A percentile compares a stretch with the other conserved stretches of the same genome.
Conservation (phyloP, 2,797 vertebrate genomes). For the Eulemur mongoz region DNA sequence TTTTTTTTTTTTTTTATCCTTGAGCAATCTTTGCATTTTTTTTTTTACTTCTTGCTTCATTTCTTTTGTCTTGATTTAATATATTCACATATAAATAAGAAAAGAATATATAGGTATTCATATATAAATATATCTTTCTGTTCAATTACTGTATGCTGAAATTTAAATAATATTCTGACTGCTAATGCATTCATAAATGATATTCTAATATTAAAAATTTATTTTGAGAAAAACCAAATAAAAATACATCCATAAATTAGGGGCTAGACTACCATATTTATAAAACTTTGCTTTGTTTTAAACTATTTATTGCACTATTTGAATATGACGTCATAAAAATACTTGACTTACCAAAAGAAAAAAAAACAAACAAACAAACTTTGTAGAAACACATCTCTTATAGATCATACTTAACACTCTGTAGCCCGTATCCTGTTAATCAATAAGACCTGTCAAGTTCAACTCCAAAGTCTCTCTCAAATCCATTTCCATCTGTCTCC, state of each 20-base stretch:
- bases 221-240: not conserved
- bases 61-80: conserved; percentile 16
- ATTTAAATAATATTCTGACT: not conserved
- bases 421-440: not conserved
- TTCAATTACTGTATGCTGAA: not conserved
- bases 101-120: not conserved
- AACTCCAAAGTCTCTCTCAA: not conserved
- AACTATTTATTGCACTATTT: not conserved
- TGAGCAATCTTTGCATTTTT: not conserved
- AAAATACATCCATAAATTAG: not conserved
- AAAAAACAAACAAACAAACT: not conserved
- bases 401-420: not conserved
- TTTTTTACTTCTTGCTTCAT: conserved; percentile 6
- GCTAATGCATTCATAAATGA: not conserved
- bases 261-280: not conserved
- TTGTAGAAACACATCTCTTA: not conserved
- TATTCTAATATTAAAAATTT: not conserved
- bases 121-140: not conserved
- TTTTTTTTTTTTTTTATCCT: too few relatives aligned
- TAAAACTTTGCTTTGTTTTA: not conserved
- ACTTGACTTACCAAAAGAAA: not conserved
- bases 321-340: not conserved
- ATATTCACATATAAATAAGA: not conserved
- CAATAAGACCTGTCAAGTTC: not conserved
- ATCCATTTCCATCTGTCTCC: not conserved